Base-by-base conservation (phyloP, 2,113 vertebrate genomes). In the Crotalus horridus region DNA sequence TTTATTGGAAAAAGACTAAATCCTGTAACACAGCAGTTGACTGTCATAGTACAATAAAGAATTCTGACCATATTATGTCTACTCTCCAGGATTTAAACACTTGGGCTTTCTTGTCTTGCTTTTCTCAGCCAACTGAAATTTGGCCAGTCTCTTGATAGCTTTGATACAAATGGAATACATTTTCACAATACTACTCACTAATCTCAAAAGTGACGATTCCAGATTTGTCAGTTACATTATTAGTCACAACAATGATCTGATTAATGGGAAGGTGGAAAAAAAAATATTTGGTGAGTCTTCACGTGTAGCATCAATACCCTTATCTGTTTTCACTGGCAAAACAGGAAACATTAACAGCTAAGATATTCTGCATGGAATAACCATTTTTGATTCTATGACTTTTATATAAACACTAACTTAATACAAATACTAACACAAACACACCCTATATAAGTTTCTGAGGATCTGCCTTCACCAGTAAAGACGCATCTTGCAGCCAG, bases 401-500 rank as follows among this genome's bases (percentile, higher is more conserved):
- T 54, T 58, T 1, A 43, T 1, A 29, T 6, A 94, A 93, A 0
- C 3, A 96, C 11, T 53, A 64, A 0, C 7, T 3, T 93, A 93
- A 92, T 69, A 69, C n/a, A 89, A 93, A 91, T 0, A 88, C 0
- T 46, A 43, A 88, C 94, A 85, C n/a, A 94, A 97, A 97, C 97
- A 97, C 98, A 99, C 99, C 99, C 99, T 85, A 99, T 99, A 64
- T 96, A 98, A 0, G 99, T 99, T 90, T 98, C 97, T 87, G 98
- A 97, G 93, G 98, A 98, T 96, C 97, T 98, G 92, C 99, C 99
- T 94, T 99, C 98, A 24, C 99, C 99, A 87, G 98, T 99, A 94
- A 99, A 99, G 8, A 99, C 97, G 96, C 99, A 99, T 96, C 99
- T 98, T 94, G 99, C 98, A 91, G 99, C 99, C 9, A 99, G 90